Conservation (phyloP, 2,797 vertebrate genomes). For the Calcarius lapponicus region DNA sequence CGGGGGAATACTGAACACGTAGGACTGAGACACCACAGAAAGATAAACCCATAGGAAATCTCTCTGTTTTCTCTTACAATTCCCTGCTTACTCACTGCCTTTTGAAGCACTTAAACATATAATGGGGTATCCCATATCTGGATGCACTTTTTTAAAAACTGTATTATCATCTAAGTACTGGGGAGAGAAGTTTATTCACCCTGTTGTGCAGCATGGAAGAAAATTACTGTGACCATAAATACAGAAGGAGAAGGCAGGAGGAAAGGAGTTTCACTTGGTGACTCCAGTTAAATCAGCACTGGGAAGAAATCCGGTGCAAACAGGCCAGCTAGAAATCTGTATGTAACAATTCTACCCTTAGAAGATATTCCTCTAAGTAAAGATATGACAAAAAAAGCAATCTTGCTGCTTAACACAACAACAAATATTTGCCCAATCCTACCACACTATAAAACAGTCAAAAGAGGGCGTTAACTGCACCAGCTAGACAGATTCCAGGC, state of each 20-base stretch:
- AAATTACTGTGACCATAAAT: background rate
- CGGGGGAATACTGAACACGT: fast-evolving
- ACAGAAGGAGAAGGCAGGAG: background rate
- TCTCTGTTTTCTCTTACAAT: background rate
- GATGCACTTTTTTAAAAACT: background rate
- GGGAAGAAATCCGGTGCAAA: background rate
- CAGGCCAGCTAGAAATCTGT: background rate
- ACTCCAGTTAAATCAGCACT: background rate
- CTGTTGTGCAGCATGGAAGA: background rate
- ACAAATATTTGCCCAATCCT: background rate
- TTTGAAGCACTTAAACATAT: background rate
- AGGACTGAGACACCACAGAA: background rate
- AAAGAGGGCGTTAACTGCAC: background rate
- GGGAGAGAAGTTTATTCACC: background rate
- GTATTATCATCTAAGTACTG: background rate
- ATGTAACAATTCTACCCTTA: background rate
- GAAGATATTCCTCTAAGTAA: background rate
- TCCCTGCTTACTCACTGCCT: background rate
- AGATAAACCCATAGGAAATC: background rate
- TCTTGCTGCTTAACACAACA: background rate
- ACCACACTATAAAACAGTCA: background rate
- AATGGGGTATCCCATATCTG: background rate
- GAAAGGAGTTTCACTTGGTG: background rate
- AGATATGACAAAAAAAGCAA: background rate
- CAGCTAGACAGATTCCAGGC: background rate